Conservation (phyloP, 2,888 invertebrate species). For the Hyalella azteca region DNA sequence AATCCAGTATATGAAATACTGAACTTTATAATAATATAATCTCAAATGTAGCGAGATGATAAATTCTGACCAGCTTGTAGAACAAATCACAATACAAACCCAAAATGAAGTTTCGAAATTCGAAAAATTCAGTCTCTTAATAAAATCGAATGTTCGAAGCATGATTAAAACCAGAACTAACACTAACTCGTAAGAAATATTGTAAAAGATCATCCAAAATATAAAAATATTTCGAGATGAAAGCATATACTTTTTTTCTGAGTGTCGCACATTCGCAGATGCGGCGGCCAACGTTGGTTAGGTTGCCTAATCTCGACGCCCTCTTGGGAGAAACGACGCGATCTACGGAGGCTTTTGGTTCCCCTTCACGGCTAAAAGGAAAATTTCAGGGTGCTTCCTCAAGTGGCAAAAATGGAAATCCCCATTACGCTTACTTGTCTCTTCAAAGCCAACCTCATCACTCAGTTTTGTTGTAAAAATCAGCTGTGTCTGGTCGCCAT, state of each 20-base stretch:
- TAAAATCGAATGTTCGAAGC: no score
- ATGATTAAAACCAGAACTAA: no score
- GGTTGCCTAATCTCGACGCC: background rate
- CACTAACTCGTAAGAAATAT: no score
- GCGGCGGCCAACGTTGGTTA: background rate
- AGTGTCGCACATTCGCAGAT: background rate
- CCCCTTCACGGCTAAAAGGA: constrained; percentile 21
- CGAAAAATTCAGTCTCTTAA: no score
- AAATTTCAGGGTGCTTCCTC: constrained; percentile 35
- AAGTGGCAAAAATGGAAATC: constrained; percentile 37
- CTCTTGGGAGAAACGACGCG: constrained; percentile 13
- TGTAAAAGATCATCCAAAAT: no score
- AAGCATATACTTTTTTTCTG: background rate
- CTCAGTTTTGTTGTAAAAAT: constrained; percentile 28
- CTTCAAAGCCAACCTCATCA: constrained; percentile 36
- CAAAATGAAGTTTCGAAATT: no score
- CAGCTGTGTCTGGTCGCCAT: constrained; percentile 21
- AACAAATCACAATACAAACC: no score
- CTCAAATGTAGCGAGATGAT: no score
- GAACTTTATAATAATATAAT: no score
- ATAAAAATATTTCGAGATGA: no score
- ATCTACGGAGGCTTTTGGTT: background rate
- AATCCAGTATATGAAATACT: no score
- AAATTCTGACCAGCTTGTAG: no score
- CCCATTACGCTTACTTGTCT: constrained; percentile 36